A percentile compares a stretch with the other conserved stretches of the same genome.
phyloP scores from a whole-genome alignment of 2,797 vertebrate species.

The Acipenser ruthenus region DNA sequence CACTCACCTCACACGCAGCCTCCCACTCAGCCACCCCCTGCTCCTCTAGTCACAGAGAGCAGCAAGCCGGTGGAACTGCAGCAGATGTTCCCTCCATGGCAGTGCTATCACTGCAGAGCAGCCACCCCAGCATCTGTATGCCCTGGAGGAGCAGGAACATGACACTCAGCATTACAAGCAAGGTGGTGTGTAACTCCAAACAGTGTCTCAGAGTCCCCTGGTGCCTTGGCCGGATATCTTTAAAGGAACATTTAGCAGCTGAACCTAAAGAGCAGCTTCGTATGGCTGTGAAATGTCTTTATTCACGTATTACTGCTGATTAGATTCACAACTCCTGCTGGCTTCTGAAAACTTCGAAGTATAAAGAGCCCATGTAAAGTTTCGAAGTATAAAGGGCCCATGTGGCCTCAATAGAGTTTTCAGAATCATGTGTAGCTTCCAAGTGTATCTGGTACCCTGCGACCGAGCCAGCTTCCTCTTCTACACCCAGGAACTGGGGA shows the following conservation, averaged over 20 bases:
- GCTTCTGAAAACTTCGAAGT: too few species aligned
- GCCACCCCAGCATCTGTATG: constrained; percentile 48
- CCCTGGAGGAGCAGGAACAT: constrained; percentile 43
- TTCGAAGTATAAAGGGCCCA: too few species aligned
- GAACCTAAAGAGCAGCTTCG: not conserved
- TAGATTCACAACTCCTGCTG: constrained; percentile 22
- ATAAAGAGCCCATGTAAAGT: too few species aligned
- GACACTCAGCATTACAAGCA: constrained; percentile 39
- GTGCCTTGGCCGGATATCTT: constrained; percentile 18
- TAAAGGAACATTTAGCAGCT: constrained; percentile 42
- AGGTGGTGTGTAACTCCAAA: constrained; percentile 27
- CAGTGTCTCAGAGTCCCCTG: constrained; percentile 4
- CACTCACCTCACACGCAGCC: not conserved
- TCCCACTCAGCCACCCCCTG: not conserved
- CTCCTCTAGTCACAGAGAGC: constrained; percentile 14
- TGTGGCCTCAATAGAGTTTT: too few species aligned
- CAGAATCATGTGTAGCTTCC: too few species aligned
- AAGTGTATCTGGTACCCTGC: too few species aligned
- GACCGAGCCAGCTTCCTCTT: too few species aligned
- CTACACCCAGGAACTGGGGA: too few species aligned
- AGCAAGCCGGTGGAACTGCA: constrained; percentile 18
- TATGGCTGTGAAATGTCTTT: constrained; percentile 14
- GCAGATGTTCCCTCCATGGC: constrained; percentile 40
- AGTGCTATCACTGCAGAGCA: constrained; percentile 32
- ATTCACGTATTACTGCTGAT: constrained; percentile 22